Base-by-base conservation (phyloP, 1,140 invertebrate species). In the Drosophila bocqueti region DNA sequence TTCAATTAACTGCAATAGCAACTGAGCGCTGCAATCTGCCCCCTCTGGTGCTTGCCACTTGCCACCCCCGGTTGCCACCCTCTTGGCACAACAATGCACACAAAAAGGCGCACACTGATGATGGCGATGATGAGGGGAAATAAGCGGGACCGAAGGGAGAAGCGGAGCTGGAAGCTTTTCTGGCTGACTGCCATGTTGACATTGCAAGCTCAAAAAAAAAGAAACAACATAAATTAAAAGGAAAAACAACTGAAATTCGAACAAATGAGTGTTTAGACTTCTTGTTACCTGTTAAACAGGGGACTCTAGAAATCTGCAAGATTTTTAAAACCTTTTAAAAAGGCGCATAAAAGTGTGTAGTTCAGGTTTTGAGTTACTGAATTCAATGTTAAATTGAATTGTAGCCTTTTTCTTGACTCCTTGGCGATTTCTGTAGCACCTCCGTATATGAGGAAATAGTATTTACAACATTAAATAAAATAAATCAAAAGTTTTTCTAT, bases 1-100 rank as follows among this genome's bases (percentile, higher is more conserved):
- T 92, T 92, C 91, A 92, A 92, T 92, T 92, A 92, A 92, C 91
- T 92, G 86, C 85, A 89, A 79, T 79, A 67, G 71, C 85, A 74
- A 80, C 75, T 58, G 59, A 55, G 67, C 46, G 58, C 77, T 67
- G 46, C 63, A 57, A 31, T 24, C 42, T 29, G 47, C 31, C 52
- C 65, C 16, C 49, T 24, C 26, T 29, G 36, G 24, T 45, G 45
- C 42, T 62, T 38, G 31, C 34, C 49, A 31, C 59, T 47, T 65
- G n/a, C 60, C 64, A 63, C 31, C 49, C 31, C 8, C 46, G 4
- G 4, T 36, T 43, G 36, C 67, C 36, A 24, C 42, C 43, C 66
- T n/a, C 16, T 29, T 18, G 36, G 26, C 57, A 66, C 81, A 87
- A 87, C 84, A 87, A 87, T 90, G 85, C 84, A 81, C 81, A 89